Conservation (phyloP, 64 coral and sea anemone genomes). For the Porites lutea region DNA sequence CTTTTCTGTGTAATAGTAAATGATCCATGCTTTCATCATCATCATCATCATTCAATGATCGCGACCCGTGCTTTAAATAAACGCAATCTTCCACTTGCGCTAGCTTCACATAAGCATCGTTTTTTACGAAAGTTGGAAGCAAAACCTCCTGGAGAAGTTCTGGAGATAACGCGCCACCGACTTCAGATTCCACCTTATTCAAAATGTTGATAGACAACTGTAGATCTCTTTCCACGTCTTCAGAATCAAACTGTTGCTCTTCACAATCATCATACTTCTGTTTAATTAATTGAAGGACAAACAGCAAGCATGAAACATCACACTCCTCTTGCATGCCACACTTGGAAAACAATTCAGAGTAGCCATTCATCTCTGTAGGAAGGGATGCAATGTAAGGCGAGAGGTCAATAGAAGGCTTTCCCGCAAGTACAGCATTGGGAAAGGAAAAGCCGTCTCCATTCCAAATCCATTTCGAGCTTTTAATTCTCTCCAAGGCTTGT, state of each 20-base stretch:
- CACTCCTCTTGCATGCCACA: slow-evolving; percentile 44
- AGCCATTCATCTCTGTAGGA: slow-evolving; percentile 46
- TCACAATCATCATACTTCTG: slow-evolving; percentile 49
- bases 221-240: slow-evolving; percentile 61
- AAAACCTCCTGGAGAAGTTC: slow-evolving; percentile 40
- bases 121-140: slow-evolving; percentile 69
- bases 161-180: not conserved
- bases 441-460: slow-evolving; percentile 89
- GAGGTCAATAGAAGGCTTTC: slow-evolving; percentile 54
- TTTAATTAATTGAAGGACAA: slow-evolving; percentile 65
- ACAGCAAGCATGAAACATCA: slow-evolving; percentile 43
- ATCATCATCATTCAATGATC: slow-evolving; percentile 22
- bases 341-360: slow-evolving; percentile 35
- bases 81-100: slow-evolving; percentile 67
- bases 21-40: not conserved
- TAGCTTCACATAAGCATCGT: slow-evolving; percentile 42
- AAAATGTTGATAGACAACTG: slow-evolving; percentile 75
- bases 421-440: slow-evolving; percentile 50
- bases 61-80: slow-evolving; percentile 80
- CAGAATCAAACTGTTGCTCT: not conserved
- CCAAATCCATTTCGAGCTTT: slow-evolving; percentile 73
- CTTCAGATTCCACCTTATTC: slow-evolving; percentile 53
- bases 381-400: slow-evolving; percentile 64
- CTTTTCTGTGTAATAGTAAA: slow-evolving; percentile 66
- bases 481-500: not conserved